Evolutionary conservation across 2,888 invertebrate genomes (phyloP), one percentile per base, ranked within the genome.

Genomic region (Microplitis manilae): DNA sequence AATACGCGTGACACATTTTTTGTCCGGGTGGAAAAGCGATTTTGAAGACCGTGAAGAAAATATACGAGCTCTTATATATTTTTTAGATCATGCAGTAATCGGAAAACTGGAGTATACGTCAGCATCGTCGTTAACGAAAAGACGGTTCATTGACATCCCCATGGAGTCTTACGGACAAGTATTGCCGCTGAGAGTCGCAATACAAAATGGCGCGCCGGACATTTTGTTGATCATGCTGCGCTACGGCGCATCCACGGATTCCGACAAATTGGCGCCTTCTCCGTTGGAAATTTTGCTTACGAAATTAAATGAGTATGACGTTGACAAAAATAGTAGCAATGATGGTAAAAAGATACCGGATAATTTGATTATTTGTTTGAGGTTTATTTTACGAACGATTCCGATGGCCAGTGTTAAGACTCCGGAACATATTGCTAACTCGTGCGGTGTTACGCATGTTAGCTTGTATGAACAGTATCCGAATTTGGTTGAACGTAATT

Each of bases 11-110:
- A 95, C 96, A 0, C 94, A 95, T 85, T 95, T 95, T 82, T 91
- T 96, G 80, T 95, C 96, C 0, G 96, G 96, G 5, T 96, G 96
- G 96, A 95, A 96, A 85, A 95, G 96, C 81, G 96, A 96, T 88
- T 96, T 96, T 85, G 92, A 92, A 81, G 93, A 90, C 60, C 92
- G 94, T 87, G 94, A 95, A 86, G 96, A 96, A 85, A 96, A 96
- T 84, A 90, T 95, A 0, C 92, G 94, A 78, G 96, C 95, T 0
- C 88, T 96, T 83, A 93, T 94, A 0, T 96, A 94, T 87, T 96
- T 95, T 88, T 86, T 96, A 82, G 93, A 95, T 85, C 96, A 96
- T 86, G 95, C 96, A 0, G 93, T 93, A 1, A 92, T 92, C 75
- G 93, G 93, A 0, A 92, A 91, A 80, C 90, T 95, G 68, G 92